phyloP scores from a whole-genome alignment of 2,797 vertebrate species.

The Ceryle rudis region DNA sequence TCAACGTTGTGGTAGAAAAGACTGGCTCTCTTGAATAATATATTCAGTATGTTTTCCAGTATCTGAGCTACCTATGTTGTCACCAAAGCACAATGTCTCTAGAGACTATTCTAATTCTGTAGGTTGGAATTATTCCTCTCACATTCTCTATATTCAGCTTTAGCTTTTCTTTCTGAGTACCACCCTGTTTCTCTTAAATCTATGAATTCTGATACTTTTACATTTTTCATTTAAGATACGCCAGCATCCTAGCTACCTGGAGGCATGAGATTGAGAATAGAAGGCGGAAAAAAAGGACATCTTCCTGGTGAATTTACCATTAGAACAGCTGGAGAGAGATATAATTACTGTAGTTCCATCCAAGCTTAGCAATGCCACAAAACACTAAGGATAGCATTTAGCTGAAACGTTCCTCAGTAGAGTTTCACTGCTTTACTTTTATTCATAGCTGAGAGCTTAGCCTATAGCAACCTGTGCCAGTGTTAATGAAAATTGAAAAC shows the following conservation, averaged over 20 bases:
- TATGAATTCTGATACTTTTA: neutral
- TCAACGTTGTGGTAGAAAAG: neutral
- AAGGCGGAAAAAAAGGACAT: neutral
- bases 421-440: conserved; percentile 30
- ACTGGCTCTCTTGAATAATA: neutral
- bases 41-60: neutral
- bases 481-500: conserved; percentile 46
- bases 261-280: neutral
- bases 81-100: neutral
- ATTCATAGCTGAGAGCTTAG: conserved; percentile 20
- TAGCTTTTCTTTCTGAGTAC: neutral
- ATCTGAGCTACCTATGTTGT: neutral
- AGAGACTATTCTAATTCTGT: neutral
- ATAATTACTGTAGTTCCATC: neutral
- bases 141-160: neutral
- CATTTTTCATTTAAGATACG: neutral
- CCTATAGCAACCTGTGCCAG: neutral
- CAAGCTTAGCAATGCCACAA: neutral
- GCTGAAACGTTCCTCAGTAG: neutral
- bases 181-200: neutral
- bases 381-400: neutral
- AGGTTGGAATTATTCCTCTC: neutral
- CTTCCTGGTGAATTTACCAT: neutral
- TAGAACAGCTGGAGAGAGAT: neutral
- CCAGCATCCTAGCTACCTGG: neutral